Evolutionary conservation across 2,113 vertebrate species (phyloP), one percentile per base, ranked within the genome.

Genomic region (Ochotona princeps): DNA sequence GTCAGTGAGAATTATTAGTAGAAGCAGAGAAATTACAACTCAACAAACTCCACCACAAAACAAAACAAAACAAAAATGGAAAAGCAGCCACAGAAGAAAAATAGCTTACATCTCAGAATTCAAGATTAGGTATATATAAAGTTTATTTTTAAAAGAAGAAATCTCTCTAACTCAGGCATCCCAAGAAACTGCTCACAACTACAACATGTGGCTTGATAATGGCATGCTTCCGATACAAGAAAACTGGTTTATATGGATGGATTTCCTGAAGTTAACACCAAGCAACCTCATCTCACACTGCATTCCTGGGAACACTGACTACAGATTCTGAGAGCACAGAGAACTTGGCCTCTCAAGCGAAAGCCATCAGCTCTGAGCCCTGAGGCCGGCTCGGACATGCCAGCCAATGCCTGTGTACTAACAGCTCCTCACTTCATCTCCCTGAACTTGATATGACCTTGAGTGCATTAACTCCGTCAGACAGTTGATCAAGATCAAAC

Each of bases 1-100:
- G 81, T 94, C 93, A 94, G 23, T 66, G 14, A 75, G 44, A 85
- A 82, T 61, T 92, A 91, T 87, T 92, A 80, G 75, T 26, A 72
- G 20, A 13, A 38, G 6, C 12, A 76, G 7, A 74, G 74, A 82
- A 96, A 78, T 49, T 72, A 30, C 47, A 89, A 65, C 28, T 65
- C 70, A 84, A 82, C 63, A 81, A 75, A 18, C 28, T 49, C 25
- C 10, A 82, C 60, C 18, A 15, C 30, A 80, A 82, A 83, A 85
- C 7, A 35, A 72, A 60, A 90, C 23, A 38, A 26, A 85, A 44
- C 38, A 6, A 44, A 90, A 49, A 73, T 32, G 70, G 25, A 7
- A 92, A 81, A 32, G 32, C 47, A 92, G 49, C 3, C 3, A 86
- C 79, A 32, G 3, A 72, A 74, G 8, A 81, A 74, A 74, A 89